Percentiles rank a stretch among this genome's conserved stretches.
These are phyloP conservation scores for Vimba vimba DNA, from an alignment of 2,113 vertebrate genomes.

Conservation along the genomic window DNA sequence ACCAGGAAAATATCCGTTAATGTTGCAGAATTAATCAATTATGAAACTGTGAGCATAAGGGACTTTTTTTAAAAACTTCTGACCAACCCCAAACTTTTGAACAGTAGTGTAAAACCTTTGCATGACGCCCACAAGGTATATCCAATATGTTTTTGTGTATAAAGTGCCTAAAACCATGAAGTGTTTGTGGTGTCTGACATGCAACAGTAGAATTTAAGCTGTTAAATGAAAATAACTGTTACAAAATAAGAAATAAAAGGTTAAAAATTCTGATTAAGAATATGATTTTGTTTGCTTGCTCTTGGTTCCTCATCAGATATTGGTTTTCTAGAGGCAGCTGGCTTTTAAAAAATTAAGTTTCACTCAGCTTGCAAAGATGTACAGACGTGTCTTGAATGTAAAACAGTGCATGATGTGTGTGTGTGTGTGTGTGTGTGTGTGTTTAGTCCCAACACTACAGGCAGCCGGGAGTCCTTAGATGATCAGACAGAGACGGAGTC, in stretches of 20 bases:
- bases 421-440: conserved; percentile 4
- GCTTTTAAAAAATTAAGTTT: neutral
- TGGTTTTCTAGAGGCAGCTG: neutral
- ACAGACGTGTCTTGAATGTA: conserved; percentile 7
- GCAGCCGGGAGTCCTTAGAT: conserved; percentile 88
- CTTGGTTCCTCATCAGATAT: neutral
- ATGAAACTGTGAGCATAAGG: neutral
- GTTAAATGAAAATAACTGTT: neutral
- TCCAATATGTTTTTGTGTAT: neutral
- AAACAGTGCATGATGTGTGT: conserved; percentile 11
- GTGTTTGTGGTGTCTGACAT: neutral
- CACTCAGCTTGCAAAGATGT: conserved; percentile 1
- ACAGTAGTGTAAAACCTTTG: neutral
- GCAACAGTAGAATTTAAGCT: neutral
- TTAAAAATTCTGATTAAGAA: neutral
- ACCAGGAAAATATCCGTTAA: neutral
- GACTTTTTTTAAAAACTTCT: too few species aligned
- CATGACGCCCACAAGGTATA: neutral
- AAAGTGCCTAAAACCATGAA: neutral
- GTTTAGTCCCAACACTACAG: conserved; percentile 83
- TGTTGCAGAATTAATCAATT: neutral
- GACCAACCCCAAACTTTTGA: neutral
- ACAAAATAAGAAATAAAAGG: neutral
- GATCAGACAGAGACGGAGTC: conserved; percentile 89
- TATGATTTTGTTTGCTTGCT: neutral